phyloP scores from a whole-genome alignment of 2,888 invertebrate species.

The Metalampra italica region DNA sequence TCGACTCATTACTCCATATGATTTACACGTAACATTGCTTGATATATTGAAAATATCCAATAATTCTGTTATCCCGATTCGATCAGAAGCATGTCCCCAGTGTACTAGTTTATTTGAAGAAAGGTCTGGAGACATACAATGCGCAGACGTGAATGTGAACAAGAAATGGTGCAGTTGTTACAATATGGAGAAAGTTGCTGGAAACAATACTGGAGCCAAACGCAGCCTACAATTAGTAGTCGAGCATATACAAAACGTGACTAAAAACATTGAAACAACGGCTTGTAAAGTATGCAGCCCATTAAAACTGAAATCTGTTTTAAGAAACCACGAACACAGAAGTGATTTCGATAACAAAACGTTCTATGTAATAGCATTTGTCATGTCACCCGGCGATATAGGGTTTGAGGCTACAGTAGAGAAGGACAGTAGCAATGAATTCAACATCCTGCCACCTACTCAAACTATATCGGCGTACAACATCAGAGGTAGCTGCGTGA shows the following conservation, averaged over 20 bases:
- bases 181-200: slow-evolving; percentile 56
- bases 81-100: slow-evolving; percentile 76
- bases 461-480: slow-evolving; percentile 55
- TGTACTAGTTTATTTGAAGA: slow-evolving; percentile 81
- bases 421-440: slow-evolving; percentile 41
- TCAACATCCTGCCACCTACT: slow-evolving; percentile 71
- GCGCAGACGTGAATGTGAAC: slow-evolving; percentile 80
- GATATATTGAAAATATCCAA: slow-evolving; percentile 77
- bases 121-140: slow-evolving; percentile 78
- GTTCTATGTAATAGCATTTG: slow-evolving; percentile 80
- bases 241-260: slow-evolving; percentile 30
- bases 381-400: slow-evolving; percentile 80
- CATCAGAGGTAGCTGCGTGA: slow-evolving; percentile 37
- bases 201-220: slow-evolving; percentile 50
- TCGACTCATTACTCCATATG: slow-evolving; percentile 85
- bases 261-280: slow-evolving; percentile 32
- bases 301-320: slow-evolving; percentile 66
- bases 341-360: slow-evolving; percentile 39
- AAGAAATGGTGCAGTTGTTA: slow-evolving; percentile 88
- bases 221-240: slow-evolving; percentile 65
- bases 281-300: slow-evolving; percentile 65
- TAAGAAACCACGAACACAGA: slow-evolving; percentile 57
- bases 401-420: slow-evolving; percentile 83
- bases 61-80: slow-evolving; percentile 29
- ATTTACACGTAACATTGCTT: slow-evolving; percentile 83